A percentile compares a stretch with the other conserved stretches of the same genome.
Conservation (phyloP, 1,140 invertebrate species). For the Achroia grisella region DNA sequence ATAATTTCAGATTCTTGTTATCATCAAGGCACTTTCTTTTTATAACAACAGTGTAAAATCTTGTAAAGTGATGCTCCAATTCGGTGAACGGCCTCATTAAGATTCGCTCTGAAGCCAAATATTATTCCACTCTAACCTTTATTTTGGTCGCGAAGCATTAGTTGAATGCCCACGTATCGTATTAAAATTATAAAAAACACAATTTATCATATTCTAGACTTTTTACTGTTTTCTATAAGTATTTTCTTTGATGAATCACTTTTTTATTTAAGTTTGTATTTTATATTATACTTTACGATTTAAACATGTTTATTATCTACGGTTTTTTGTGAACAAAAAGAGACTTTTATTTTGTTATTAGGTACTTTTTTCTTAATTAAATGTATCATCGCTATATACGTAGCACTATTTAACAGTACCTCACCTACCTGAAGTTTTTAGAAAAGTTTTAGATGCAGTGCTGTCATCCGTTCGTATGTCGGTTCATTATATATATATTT, state of each 20-base stretch:
- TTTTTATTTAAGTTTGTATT: conserved; percentile 3
- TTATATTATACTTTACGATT: no score
- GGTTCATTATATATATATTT: no score
- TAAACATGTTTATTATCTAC: no score
- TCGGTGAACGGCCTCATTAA: conserved; percentile 14
- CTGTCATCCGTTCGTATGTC: no score
- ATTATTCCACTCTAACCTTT: conserved; percentile 3
- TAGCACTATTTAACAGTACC: no score
- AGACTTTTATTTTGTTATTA: no score
- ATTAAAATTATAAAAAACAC: conserved; percentile 6
- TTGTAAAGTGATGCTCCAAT: not conserved
- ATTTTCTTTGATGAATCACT: not conserved
- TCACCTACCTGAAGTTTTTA: no score
- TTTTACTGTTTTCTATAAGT: not conserved
- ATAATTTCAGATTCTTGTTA: conserved; percentile 3
- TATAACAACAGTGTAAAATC: no score
- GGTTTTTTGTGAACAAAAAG: no score
- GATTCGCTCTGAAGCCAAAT: conserved; percentile 6
- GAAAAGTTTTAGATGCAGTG: no score
- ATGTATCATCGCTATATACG: no score
- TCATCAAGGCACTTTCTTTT: not conserved
- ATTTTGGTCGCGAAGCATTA: conserved; percentile 10
- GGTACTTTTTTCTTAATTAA: no score
- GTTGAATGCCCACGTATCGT: conserved; percentile 5
- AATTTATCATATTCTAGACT: conserved; percentile 7